Percentiles rank a stretch among this genome's conserved stretches.
phyloP scores from a whole-genome alignment of 2,888 invertebrate genomes.

The Ceriagrion tenellum region DNA sequence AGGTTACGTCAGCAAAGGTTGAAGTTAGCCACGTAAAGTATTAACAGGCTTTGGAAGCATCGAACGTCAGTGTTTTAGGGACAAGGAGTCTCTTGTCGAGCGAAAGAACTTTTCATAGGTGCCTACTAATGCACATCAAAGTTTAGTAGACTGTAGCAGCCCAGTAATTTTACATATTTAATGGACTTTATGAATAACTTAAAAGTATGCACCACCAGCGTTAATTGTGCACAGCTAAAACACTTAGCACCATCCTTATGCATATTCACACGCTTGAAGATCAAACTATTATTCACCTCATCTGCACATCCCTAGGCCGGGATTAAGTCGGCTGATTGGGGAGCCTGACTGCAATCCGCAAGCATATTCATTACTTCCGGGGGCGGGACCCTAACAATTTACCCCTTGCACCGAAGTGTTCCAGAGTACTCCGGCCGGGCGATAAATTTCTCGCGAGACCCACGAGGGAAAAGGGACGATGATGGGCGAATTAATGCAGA shows the following conservation, averaged over 20 bases:
- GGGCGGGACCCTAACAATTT: not conserved
- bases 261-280: not conserved
- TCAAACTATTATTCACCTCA: not conserved
- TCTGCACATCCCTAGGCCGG: not conserved
- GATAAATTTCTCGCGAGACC: not conserved
- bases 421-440: not conserved
- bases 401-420: not conserved
- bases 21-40: too few species aligned
- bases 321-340: not conserved
- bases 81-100: too few species aligned
- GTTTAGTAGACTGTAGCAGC: too few species aligned
- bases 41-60: too few species aligned
- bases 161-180: too few species aligned
- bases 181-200: too few species aligned
- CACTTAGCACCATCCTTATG: not conserved
- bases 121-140: too few species aligned
- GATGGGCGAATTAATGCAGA: conserved; percentile 36
- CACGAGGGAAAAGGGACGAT: not conserved
- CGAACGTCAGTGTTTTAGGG: too few species aligned
- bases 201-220: too few species aligned
- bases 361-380: conserved; percentile 26
- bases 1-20: too few species aligned
- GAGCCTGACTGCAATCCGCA: not conserved
- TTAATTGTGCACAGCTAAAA: not conserved
- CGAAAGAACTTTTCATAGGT: too few species aligned